Evolutionary conservation across 2,113 vertebrate species (phyloP), one percentile per base, ranked within the genome.

Genomic region (Speoplatyrhinus poulsoni): DNA sequence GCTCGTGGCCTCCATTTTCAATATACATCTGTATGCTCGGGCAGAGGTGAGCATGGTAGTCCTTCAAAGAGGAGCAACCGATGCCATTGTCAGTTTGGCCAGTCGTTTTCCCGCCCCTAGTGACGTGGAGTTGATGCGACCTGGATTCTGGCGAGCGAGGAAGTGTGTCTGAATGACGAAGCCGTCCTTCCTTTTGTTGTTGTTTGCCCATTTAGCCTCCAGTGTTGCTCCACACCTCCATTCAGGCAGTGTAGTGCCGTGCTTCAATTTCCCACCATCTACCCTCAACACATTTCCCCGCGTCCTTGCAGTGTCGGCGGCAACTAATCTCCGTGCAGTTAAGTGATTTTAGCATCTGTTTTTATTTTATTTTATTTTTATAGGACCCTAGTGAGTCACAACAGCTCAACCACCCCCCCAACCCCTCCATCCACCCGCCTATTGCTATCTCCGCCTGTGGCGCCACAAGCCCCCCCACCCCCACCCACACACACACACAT

Each of bases 331-430:
- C 86, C 73, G 61, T 36, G 75, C 66, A 70, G 84, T 82, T 92
- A 91, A 91, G 86, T 91, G 89, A 89, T 91, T 91, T 41, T 87
- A 82, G 79, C 75, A 82, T 89, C 79, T 82, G 83, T 81, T 79
- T 80, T 26, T 26, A 26, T 26, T 26, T 26, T 26, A 26, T 26
- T 26, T 26, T 26, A 26, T 5, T 41, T 83, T 88, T 88, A 87
- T 90, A 67, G 83, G 81, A 62, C 90, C 91, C 89, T 2, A 33
- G 84, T 70, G 90, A 86, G 84, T 72, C 79, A 75, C 88, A 83
- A 69, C 80, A 75, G 60, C 72, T 66, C 6, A 10, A 70, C 62
- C 68, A 53, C 17, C 72, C 72, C 77, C 55, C 50, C 69, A 1
- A 1, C 19, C 19, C 19, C n/a, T n/a, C 65, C 68, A 53, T 12